Base-by-base conservation (phyloP, 2,113 vertebrate species). In the Malaclemys terrapin region DNA sequence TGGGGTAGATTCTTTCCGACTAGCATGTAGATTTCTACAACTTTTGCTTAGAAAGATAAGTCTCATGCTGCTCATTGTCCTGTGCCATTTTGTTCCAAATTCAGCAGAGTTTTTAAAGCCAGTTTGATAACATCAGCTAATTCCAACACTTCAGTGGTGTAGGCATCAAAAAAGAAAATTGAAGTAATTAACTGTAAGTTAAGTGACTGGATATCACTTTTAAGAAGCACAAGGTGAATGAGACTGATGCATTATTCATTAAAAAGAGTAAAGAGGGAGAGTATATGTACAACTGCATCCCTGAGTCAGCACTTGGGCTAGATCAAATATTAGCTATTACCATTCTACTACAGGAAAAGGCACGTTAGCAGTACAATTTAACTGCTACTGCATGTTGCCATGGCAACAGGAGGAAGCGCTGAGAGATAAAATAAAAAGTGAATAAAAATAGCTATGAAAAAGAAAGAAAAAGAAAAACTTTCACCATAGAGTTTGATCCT, bases 321-420 rank as follows among this genome's bases (percentile, higher is more conserved):
- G 42, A 97, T 95, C 96, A 97, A 38, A 96, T 97, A 97, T 97
- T 96, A 96, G 94, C 91, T 93, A 84, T 87, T 62, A 88, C 83
- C 86, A 87, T 83, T 65, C 94, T 80, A 91, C 80, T 7, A 45
- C 29, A 16, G 85, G 94, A 75, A 94, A 91, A 45, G 4, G 10
- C 14, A 59, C 93, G 93, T 95, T 87, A 92, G 38, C 10, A 87
- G 86, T 50, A 91, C 80, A 82, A 95, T 97, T 92, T 95, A 92
- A 95, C 86, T 59, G 45, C 81, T 79, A 24, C 47, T 80, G 91
- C 53, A 83, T 19, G 53, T 97, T 98, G 95, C 96, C 94, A 97
- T 91, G 95, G 95, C 95, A 98, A 96, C 97, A 17, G 81, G 45
- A 13, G 82, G 91, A 85, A 38, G 50, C 88, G 29, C 35, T 62